A percentile compares a stretch with the other conserved stretches of the same genome.
These are phyloP conservation scores for Coryphaenoides rupestris DNA, from an alignment of 2,113 vertebrate species.

Conservation along the genomic window DNA sequence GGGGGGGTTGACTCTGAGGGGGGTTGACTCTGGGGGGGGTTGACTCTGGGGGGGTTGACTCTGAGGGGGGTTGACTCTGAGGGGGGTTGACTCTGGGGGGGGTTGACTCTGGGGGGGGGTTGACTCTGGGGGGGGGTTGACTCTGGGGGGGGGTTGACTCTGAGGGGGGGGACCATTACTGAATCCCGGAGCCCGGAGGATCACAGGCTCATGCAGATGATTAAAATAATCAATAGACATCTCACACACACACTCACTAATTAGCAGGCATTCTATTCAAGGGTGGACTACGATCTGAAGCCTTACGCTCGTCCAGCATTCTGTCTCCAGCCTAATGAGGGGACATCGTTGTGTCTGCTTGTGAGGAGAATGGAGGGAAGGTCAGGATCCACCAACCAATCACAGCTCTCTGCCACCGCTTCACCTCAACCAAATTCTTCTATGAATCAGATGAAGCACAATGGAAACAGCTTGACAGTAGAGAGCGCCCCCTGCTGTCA, in stretches of 20 bases:
- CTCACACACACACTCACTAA: constrained; percentile 51
- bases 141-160: no score
- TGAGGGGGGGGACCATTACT: constrained; percentile 78
- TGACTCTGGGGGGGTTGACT: no score
- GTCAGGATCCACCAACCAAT: constrained; percentile 61
- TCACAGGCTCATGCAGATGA: constrained; percentile 84
- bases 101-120: no score
- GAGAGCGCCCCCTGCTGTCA: no score
- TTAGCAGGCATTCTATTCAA: constrained; percentile 73
- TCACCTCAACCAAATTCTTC: not conserved
- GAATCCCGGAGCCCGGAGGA: constrained; percentile 78
- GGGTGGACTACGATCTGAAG: constrained; percentile 65
- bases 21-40: no score
- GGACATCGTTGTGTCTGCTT: constrained; percentile 68
- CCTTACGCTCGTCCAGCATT: constrained; percentile 35
- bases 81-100: no score
- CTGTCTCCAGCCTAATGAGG: constrained; percentile 65
- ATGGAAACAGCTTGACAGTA: no score
- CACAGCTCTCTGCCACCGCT: constrained; percentile 8
- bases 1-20: no score
- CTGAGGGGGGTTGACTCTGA: no score
- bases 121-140: no score
- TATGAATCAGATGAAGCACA: no score
- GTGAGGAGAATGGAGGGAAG: constrained; percentile 68
- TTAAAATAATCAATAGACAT: constrained; percentile 84